Percentiles rank a stretch among this genome's conserved stretches.
Evolutionary conservation across 2,113 vertebrate genomes (phyloP).

Genomic region (Lanius collurio): DNA sequence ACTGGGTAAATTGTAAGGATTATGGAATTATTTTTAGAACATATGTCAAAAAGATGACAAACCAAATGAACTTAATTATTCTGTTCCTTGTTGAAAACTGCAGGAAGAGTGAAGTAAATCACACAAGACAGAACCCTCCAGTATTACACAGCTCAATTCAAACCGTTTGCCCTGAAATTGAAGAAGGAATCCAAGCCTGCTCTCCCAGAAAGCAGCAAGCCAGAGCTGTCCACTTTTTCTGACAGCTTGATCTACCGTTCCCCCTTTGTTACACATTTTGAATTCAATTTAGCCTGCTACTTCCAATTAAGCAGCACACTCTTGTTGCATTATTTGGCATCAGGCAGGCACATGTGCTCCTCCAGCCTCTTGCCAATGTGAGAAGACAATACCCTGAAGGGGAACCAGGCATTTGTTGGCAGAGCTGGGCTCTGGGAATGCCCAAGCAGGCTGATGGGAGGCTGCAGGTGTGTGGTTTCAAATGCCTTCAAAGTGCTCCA

Average conservation of each 20-base stretch:
- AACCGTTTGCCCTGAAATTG: conserved; percentile 54
- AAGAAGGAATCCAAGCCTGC: conserved; percentile 32
- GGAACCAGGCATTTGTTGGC: conserved; percentile 45
- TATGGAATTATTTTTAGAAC: neutral
- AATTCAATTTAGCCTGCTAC: conserved; percentile 58
- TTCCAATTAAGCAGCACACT: conserved; percentile 70
- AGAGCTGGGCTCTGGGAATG: conserved; percentile 15
- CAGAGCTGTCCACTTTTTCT: conserved; percentile 54
- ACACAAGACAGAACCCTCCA: neutral
- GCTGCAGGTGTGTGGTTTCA: conserved; percentile 40
- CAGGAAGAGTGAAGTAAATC: conserved; percentile 40
- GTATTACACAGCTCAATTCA: neutral
- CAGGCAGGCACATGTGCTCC: conserved; percentile 63
- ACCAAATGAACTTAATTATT: neutral
- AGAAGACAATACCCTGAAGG: conserved; percentile 69
- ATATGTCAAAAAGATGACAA: neutral
- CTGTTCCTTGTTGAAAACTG: conserved; percentile 22
- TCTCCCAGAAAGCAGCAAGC: conserved; percentile 61
- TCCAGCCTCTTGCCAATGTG: conserved; percentile 40
- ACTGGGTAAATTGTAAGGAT: neutral
- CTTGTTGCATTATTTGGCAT: conserved; percentile 69
- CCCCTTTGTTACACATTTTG: conserved; percentile 64
- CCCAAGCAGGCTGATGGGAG: conserved; percentile 18
- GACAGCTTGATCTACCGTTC: conserved; percentile 63
- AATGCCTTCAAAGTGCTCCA: neutral